Evolutionary conservation across 1,140 invertebrate genomes (phyloP).

Genomic region (Leptinotarsa undecemlineata): DNA sequence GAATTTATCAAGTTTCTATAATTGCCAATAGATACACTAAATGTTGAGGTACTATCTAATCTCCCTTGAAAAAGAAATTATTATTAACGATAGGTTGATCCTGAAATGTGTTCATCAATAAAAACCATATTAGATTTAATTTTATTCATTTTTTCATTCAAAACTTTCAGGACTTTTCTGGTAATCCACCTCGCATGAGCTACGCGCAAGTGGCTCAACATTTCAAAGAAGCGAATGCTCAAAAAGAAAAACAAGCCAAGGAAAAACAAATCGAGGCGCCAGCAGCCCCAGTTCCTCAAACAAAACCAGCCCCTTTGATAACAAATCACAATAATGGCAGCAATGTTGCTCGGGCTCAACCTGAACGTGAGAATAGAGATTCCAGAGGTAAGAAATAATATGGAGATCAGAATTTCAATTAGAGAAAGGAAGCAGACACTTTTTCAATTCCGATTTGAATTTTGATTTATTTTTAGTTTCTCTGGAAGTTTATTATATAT

Average conservation of each 20-base stretch:
- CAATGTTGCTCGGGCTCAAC: conserved; percentile 20
- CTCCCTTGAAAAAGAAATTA: too few species aligned
- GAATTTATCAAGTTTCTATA: too few species aligned
- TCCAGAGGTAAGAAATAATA: conserved; percentile 30
- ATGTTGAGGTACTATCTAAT: too few species aligned
- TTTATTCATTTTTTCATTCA: conserved; percentile 9
- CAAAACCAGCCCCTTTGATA: conserved; percentile 4
- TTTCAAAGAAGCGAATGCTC: conserved; percentile 63
- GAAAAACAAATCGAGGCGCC: conserved; percentile 16
- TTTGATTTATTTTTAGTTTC: too few species aligned
- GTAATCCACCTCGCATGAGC: conserved; percentile 68
- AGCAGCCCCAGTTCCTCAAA: conserved; percentile 9
- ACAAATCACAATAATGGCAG: conserved; percentile 27
- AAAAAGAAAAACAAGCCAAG: conserved; percentile 56
- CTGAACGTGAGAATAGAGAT: conserved; percentile 31
- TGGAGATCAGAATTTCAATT: too few species aligned
- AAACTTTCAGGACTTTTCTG: conserved; percentile 30
- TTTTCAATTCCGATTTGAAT: too few species aligned
- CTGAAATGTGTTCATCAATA: too few species aligned
- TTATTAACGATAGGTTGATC: too few species aligned
- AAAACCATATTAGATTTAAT: not conserved
- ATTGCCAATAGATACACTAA: too few species aligned
- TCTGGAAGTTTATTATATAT: too few species aligned
- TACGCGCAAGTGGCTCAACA: conserved; percentile 85
- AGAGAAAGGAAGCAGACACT: too few species aligned